Evolutionary conservation across 2,888 invertebrate genomes (phyloP), one percentile per base, ranked within the genome.

Genomic region (Lochmaea crataegi): DNA sequence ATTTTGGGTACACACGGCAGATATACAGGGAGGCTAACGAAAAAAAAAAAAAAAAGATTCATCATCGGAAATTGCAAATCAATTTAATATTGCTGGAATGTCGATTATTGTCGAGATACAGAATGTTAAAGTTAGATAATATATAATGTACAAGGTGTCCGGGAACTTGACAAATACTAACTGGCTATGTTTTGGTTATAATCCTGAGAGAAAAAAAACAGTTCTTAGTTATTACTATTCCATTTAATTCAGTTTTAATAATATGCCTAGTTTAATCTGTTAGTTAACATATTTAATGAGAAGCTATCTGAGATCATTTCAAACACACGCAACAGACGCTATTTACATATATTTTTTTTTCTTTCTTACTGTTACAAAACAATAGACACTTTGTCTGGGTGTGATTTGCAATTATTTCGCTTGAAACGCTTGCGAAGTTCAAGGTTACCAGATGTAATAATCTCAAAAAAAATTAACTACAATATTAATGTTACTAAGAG

Each of bases 311-410:
- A 18, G n/a, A 18, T 53, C 16, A 18, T 16, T 53, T 53, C 18
- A 18, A 53, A 53, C 53, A 16, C 53, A 53, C 53, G 53, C 53
- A 53, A 53, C 9, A 18, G 16, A 53, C 10, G n/a, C 18, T 16
- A 18, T 53, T 16, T 53, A 60, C 60, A 60, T 38, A 38, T 38
- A 10, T 11, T 14, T 60, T 38, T n/a, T 38, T 60, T 60, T 60
- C 10, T 26, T 57, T 12, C 16, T 7, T 7, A 38, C 26, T 48
- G 42, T 16, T 32, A 26, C 60, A 48, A 60, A 68, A 68, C 68
- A 68, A 68, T 68, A 60, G 48, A 61, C 58, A 60, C 4, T 48
- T 18, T 48, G 68, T 68, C 58, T 68, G 38, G 68, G 68, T 60
- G 68, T 68, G 68, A 60, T 68, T 60, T n/a, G 32, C 58, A 38